Base-by-base conservation (phyloP, 1,140 invertebrate genomes). In the Tetramorium simillimum region DNA sequence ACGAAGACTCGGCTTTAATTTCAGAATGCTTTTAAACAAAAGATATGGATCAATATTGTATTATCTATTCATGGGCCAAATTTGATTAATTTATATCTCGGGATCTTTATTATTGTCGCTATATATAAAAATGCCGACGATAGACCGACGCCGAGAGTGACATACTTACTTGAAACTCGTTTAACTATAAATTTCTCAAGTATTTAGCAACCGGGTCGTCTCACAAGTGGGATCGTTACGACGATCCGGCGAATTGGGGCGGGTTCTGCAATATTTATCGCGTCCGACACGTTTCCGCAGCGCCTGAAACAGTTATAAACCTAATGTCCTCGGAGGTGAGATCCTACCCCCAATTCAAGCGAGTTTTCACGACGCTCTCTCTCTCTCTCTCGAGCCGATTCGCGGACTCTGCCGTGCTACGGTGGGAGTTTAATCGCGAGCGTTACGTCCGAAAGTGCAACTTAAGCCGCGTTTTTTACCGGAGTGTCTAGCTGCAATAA, bases 401-500 rank as follows among this genome's bases (percentile, higher is more conserved):
- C 69, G 67, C n/a, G 65, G 12, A 28, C 28, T 18, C 85, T 24
- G 10, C 56, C n/a, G 4, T 3, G n/a, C 16, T 16, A 49, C 24
- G 18, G 33, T 28, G 33, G 40, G 3, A 18, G 60, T 53, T 33
- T 80, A 80, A 88, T 86, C 49, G 53, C 53, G 75, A 80, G 37
- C 7, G 40, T 72, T 46, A 43, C 9, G 10, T n/a, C 21, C 33
- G 37, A 69, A 88, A 82, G 51, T 18, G 51, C 37, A 28, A 53
- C 37, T 67, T 51, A 58, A 75, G 24, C n/a, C 18, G 14, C 28
- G 37, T 33, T 69, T 88, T 86, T 56, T 58, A 46, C 46, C 37
- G 33, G 33, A 33, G n/a, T 14, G 9, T 72, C 65, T 33, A 43
- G 14, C 10, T 62, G 24, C 49, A 77, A 80, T 88, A 78, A 89